Percentiles rank a stretch among this genome's conserved stretches.
Conservation (phyloP, 2,888 invertebrate genomes). For the Maniola hyperantus region DNA sequence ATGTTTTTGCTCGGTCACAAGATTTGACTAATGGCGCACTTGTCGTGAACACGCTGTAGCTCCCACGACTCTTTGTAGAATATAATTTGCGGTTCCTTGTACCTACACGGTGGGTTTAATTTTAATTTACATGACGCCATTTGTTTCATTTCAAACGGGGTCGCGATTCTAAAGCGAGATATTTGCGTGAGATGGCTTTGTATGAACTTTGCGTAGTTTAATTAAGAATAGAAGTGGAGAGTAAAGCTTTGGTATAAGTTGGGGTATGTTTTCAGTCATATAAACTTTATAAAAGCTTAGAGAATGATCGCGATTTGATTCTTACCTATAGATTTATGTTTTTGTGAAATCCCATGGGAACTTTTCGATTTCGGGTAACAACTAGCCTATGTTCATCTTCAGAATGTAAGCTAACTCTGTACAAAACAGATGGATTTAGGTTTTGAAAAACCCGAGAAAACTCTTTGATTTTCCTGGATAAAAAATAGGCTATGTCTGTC, state of each 20-base stretch:
- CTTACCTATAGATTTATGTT: too few relatives aligned
- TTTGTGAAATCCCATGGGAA: too few relatives aligned
- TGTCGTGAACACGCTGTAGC: constrained; percentile 60
- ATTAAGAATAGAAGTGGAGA: constrained; percentile 6
- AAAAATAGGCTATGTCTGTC: too few relatives aligned
- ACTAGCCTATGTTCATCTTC: too few relatives aligned
- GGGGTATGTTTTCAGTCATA: background rate
- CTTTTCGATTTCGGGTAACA: too few relatives aligned
- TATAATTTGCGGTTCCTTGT: constrained; percentile 40
- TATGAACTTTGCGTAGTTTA: constrained; percentile 10
- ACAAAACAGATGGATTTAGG: too few relatives aligned
- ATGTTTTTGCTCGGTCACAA: constrained; percentile 65
- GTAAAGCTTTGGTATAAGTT: background rate
- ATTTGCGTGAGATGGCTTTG: background rate
- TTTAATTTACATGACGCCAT: constrained; percentile 41
- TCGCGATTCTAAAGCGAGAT: constrained; percentile 11
- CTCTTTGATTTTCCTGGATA: too few relatives aligned
- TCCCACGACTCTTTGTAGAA: constrained; percentile 57
- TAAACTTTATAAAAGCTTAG: background rate
- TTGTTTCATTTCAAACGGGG: constrained; percentile 27
- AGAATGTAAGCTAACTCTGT: too few relatives aligned
- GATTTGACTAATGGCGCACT: constrained; percentile 72
- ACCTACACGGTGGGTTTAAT: constrained; percentile 42
- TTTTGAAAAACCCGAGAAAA: too few relatives aligned
- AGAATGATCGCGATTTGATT: too few relatives aligned